Conservation (phyloP, 2,113 vertebrate genomes). For the Chloroceryle aenea region DNA sequence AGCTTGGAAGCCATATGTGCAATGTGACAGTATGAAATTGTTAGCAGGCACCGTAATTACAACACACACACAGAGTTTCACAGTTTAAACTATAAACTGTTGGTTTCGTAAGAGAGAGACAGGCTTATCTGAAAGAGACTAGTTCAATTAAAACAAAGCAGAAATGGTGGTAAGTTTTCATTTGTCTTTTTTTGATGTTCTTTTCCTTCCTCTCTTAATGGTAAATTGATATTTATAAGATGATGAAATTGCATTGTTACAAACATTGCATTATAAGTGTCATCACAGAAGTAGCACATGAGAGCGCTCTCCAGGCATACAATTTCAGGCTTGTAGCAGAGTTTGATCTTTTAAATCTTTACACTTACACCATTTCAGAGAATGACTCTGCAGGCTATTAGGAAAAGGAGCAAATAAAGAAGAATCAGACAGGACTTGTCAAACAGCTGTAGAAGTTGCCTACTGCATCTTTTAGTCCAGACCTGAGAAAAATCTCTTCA, state of each 20-base stretch:
- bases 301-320: constrained; percentile 54
- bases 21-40: constrained; percentile 73
- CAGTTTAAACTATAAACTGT: constrained; percentile 73
- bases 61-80: constrained; percentile 48
- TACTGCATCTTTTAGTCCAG: background rate
- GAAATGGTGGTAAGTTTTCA: constrained; percentile 42
- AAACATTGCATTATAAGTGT: constrained; percentile 59
- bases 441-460: background rate
- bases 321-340: constrained; percentile 46
- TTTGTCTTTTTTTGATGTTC: constrained; percentile 13
- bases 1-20: constrained; percentile 76
- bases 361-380: constrained; percentile 30
- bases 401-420: background rate
- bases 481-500: background rate
- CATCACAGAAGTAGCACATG: constrained; percentile 46
- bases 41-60: constrained; percentile 73
- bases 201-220: constrained; percentile 43
- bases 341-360: constrained; percentile 33
- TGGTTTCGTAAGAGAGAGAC: constrained; percentile 71
- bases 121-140: constrained; percentile 68
- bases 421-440: background rate
- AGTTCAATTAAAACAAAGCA: constrained; percentile 66
- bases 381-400: background rate
- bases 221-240: constrained; percentile 78
- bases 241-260: constrained; percentile 68